A percentile compares a stretch with the other conserved stretches of the same genome.
Conservation (phyloP, 2,888 invertebrate species). For the Diarsia dahlii region DNA sequence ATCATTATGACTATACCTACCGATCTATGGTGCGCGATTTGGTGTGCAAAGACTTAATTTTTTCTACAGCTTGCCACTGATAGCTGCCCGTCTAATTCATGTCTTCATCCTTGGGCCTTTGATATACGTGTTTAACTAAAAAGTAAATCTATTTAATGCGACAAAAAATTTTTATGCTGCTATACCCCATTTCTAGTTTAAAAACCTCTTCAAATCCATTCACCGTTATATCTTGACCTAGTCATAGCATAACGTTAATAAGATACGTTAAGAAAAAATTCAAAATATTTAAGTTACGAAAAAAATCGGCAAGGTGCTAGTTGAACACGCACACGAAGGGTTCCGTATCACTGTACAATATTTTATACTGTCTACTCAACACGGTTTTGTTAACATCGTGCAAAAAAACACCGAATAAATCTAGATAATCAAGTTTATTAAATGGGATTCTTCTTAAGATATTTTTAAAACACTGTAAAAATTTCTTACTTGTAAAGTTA, state of each 20-base stretch:
- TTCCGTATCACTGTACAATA: not conserved
- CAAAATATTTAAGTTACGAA: slow-evolving; percentile 12
- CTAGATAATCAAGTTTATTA: too few relatives aligned
- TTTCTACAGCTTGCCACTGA: not conserved
- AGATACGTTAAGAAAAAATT: not conserved
- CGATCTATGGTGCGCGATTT: not conserved
- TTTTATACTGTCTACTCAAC: not conserved
- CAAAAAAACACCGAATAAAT: not conserved
- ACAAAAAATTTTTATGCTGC: not conserved
- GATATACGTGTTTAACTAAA: slow-evolving; percentile 8
- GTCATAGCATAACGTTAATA: slow-evolving; percentile 33
- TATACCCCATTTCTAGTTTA: slow-evolving; percentile 14
- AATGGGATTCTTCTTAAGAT: too few relatives aligned
- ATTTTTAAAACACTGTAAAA: not conserved
- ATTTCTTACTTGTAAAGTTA: accelerated
- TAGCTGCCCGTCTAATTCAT: too few relatives aligned
- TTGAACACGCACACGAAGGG: too few relatives aligned
- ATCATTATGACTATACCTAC: not conserved
- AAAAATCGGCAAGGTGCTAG: not conserved
- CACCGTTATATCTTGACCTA: slow-evolving; percentile 58
- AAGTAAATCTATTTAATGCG: not conserved
- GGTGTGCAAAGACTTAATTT: not conserved
- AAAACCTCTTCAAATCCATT: slow-evolving; percentile 23
- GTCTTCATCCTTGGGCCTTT: too few relatives aligned
- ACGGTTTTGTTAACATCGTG: not conserved